Evolutionary conservation across 2,113 vertebrate species (phyloP).

Genomic region (Sinocyclocheilus maitianheensis): DNA sequence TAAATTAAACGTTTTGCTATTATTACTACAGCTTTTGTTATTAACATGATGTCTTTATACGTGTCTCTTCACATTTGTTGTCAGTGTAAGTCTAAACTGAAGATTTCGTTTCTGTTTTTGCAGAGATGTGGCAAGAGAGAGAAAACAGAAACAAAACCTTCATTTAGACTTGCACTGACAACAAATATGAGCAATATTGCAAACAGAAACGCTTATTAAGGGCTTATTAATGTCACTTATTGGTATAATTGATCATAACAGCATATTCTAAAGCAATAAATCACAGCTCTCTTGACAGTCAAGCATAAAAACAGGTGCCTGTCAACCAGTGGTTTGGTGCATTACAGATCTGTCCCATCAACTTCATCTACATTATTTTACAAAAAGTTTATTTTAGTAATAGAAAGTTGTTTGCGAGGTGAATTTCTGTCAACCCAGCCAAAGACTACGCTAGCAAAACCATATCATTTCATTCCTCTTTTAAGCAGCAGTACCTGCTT

Average conservation of each 20-base stretch:
- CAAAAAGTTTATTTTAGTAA: not conserved
- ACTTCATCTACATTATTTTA: not conserved
- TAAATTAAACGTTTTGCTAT: too few relatives aligned
- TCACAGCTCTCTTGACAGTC: not conserved
- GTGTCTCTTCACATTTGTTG: not conserved
- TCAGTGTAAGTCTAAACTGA: not conserved
- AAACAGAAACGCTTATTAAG: not conserved
- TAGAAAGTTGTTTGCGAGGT: not conserved
- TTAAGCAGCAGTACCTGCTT: not conserved
- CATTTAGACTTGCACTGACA: not conserved
- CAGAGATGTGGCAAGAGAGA: too few relatives aligned
- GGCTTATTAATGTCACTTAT: not conserved
- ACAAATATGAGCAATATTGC: not conserved
- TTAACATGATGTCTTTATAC: not conserved
- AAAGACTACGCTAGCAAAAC: not conserved
- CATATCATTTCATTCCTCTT: constrained; percentile 1
- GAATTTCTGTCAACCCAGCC: not conserved
- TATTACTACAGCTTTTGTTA: too few relatives aligned
- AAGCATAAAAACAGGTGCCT: not conserved
- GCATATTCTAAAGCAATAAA: not conserved
- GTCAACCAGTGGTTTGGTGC: not conserved
- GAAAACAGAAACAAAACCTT: too few relatives aligned
- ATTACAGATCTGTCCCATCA: not conserved
- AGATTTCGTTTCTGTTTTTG: too few relatives aligned
- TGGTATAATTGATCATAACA: not conserved